Base-by-base conservation (phyloP, 2,113 vertebrate species). In the Labeo catla region DNA sequence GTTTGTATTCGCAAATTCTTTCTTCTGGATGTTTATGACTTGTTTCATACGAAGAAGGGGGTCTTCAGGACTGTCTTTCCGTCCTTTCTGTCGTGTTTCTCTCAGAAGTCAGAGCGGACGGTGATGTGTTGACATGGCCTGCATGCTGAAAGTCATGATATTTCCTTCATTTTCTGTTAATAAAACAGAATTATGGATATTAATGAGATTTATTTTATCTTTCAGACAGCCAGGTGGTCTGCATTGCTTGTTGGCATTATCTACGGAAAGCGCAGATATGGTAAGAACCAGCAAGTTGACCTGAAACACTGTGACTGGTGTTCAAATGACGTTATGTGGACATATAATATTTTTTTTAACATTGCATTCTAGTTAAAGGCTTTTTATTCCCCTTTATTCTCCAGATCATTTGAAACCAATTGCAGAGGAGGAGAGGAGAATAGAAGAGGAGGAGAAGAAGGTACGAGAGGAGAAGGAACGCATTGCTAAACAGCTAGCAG, bases 201-300 rank as follows among this genome's bases (percentile, higher is more conserved):
- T 28, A 81, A 6, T 7, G 10, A 11, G 47, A 36, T 52, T 82
- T 52, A 8, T 39, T 82, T 23, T 59, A 12, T 34, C 12, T 91
- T 84, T 39, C 93, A 99, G 97, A 95, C 97, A 23, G 94, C 96
- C 89, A 94, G 97, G 12, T 99, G 97, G 90, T 99, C 98, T 15
- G 96, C 96, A 8, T 90, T 99, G 90, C 90, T 98, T 12, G 90
- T 93, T 85, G 97, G 98, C 2, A 88, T 99, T 89, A 84, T 96
- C 89, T 99, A 98, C 68, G 97, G 98, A 87, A 97, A 97, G 92
- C 95, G 83, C 89, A 93, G 97, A 94, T 97, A 97, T 91, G 96
- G 98, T 99, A 91, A 96, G 96, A 94, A 65, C 1, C 23, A 36
- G 49, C 21, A 43, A 45, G 43, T 54, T 83, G 9, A 15, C 68